Base-by-base conservation (phyloP, 2,888 invertebrate species). In the Rhopalosiphum nymphaeae region DNA sequence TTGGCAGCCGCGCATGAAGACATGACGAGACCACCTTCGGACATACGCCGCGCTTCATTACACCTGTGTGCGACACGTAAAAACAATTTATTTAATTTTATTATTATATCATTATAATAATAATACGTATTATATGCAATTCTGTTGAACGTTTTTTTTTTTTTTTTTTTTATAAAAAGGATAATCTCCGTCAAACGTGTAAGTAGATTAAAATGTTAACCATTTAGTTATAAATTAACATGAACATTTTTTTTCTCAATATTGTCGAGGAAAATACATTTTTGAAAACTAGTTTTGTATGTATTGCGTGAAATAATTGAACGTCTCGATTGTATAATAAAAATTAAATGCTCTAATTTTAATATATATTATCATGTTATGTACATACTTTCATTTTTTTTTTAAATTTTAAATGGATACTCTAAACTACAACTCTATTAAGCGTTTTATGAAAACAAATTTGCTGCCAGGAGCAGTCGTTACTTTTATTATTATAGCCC, bases 11-110 rank as follows among this genome's bases (percentile, higher is more conserved):
- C 29, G 57, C 94, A 93, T 67, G 95, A 94, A 89, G 95, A 94
- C 95, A 95, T 95, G 93, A 95, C 94, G 94, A 94, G 94, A 87
- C 95, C 95, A 86, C 95, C 95, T 88, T 95, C 95, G 46, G 95
- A 95, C 94, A 95, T 94, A 46, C 95, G 92, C 93, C 95, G 94
- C 91, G 94, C 94, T 94, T 95, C 95, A 94, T 94, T 91, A 94
- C 94, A 91, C 94, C 94, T 94, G 90, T 49, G n/a, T 61, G 25
- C 11, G n/a, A 61, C 21, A 78, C 4, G 67, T 67, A 36, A 11
- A 61, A 57, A 61, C 42, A 46, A 61, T 61, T 78, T 78, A 67
- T n/a, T 67, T n/a, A 36, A 7, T 78, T 36, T 78, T 36, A 29
- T 78, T 42, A 36, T 21, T 78, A 36, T 21, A 21, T 78, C 36